Base-by-base conservation (phyloP, 2,888 invertebrate species). In the Folsomia manolachei region DNA sequence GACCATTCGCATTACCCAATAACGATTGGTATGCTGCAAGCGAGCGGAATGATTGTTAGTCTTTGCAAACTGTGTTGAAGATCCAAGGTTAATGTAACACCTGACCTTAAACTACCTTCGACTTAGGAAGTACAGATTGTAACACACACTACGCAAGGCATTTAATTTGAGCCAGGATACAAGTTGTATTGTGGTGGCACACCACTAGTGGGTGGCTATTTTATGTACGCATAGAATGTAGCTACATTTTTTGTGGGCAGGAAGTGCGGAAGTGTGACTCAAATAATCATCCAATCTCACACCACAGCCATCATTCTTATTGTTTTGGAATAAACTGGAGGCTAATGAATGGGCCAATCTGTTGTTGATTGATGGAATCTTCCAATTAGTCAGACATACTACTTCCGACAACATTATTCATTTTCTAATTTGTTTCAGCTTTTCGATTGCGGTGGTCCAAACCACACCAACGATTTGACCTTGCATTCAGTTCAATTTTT, bases 101-200 rank as follows among this genome's bases (percentile, higher is more conserved):
- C n/a, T 56, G n/a, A 26, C 67, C 67, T 67, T 67, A 53, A 67
- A 67, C 67, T 67, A 67, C 60, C 56, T 67, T 67, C 24, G 21
- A 21, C n/a, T 56, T 56, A 56, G 56, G 56, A 56, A 56, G 56
- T 56, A 18, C 9, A 18, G 18, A 51, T 51, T 11, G n/a, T n/a
- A 39, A 39, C 14, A 39, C 39, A 39, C 39, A 39, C 14, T 14
- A 39, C 39, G 14, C 14, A 9, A 14, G 14, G n/a, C n/a, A n/a
- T n/a, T n/a, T n/a, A n/a, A n/a, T n/a, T n/a, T n/a, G n/a, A n/a
- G n/a, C n/a, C n/a, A n/a, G n/a, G n/a, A n/a, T n/a, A 39, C 39
- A 14, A 39, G 39, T 14, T 39, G 39, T 39, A 14, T n/a, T 39
- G 39, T 39, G 39, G 39, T 4, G 19, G 21, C 56, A n/a, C n/a